Evolutionary conservation across 1,140 invertebrate species (phyloP), one percentile per base, ranked within the genome.

Genomic region (Micrasema minimum): DNA sequence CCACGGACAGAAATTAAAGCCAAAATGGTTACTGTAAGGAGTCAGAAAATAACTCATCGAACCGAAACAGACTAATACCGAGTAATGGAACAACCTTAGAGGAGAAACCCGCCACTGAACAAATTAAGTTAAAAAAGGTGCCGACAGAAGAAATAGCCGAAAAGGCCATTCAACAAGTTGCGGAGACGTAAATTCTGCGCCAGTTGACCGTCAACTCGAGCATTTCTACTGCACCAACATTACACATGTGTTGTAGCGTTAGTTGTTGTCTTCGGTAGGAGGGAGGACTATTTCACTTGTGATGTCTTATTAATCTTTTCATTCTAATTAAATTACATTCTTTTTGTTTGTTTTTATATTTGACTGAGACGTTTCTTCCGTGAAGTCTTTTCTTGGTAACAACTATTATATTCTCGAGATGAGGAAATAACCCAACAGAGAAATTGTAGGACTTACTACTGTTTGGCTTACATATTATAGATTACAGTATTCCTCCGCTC

Each of bases 81-180:
- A 45, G 41, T 11, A 74, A 71, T 26, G 68, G 72, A 10, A 68
- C 45, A 59, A 9, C 72, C 0, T 14, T 43, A 2, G 55, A 67
- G 41, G 43, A 48, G 10, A 45, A 70, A 67, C 31, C 53, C 18
- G 31, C 37, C 7, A 48, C 45, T 11, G 50, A 57, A 59, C 31
- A 51, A 18, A 69, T 72, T 3, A 72, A 71, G 59, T 64, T 74
- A 26, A 74, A 74, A 46, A 74, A 74, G 35, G 26, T 71, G 6
- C n/a, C 41, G n/a, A 10, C 69, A 38, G 65, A 64, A 14, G 69
- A 72, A 3, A 62, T 68, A 11, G 37, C 59, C 1, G 69, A 75
- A 41, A 37, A 26, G 35, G 53, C 11, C 57, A 41, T 22, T 12
- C 61, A 67, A 38, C 66, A 75, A 62, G 59, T 51, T 31, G 55